Percentiles rank a stretch among this genome's conserved stretches.
Evolutionary conservation across 2,113 vertebrate genomes (phyloP).

Genomic region (Pithys albifrons): DNA sequence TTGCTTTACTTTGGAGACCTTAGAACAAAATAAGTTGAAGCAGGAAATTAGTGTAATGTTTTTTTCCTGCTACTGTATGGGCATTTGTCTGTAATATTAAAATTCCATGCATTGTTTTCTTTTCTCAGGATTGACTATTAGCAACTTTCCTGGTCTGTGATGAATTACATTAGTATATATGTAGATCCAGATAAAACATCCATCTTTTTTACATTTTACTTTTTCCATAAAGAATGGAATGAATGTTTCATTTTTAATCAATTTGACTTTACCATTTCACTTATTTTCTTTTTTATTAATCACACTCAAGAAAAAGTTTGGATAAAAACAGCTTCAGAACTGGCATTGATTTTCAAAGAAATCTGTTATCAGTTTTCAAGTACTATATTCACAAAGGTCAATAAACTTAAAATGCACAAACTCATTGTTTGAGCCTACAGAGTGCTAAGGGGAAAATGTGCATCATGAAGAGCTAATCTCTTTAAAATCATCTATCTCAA

Average conservation of each 20-base stretch:
- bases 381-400: not conserved
- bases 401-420: slow-evolving; percentile 10
- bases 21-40: not conserved
- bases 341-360: slow-evolving; percentile 2
- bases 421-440: not conserved
- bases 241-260: not conserved
- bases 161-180: not conserved
- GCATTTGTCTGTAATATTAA: not conserved
- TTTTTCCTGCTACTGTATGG: not conserved
- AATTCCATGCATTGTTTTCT: not conserved
- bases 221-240: not conserved
- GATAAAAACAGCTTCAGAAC: not conserved
- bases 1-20: not conserved
- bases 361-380: not conserved
- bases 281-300: not conserved
- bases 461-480: not conserved
- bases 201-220: not conserved
- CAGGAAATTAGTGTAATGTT: not conserved
- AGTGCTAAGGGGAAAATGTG: not conserved
- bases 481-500: slow-evolving; percentile 13
- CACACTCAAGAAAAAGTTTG: not conserved
- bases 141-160: not conserved
- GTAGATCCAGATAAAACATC: not conserved
- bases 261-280: not conserved
- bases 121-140: not conserved